Percentiles rank a stretch among this genome's conserved stretches.
phyloP scores from a whole-genome alignment of 1,140 invertebrate species.

The Drosophila sulfurigaster region DNA sequence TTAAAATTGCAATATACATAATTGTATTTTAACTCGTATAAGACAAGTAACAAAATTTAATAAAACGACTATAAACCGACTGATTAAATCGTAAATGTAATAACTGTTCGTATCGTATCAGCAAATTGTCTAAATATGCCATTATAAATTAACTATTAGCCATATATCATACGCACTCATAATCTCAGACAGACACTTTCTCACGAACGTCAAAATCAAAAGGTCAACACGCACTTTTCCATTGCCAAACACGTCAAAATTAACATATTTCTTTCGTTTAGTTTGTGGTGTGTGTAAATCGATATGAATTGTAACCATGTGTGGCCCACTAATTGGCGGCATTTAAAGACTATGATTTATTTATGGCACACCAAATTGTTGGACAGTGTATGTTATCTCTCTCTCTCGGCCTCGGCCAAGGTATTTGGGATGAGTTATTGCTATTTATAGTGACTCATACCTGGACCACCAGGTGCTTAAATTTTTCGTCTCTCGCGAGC shows the following conservation, averaged over 20 bases:
- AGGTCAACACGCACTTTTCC: conserved; percentile 31
- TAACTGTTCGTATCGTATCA: conserved; percentile 1
- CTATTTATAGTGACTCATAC: conserved; percentile 40
- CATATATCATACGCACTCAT: conserved; percentile 13
- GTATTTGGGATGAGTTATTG: conserved; percentile 15
- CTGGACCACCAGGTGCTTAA: conserved; percentile 28
- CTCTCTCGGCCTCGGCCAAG: neutral
- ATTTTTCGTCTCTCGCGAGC: neutral
- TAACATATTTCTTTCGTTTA: conserved; percentile 34
- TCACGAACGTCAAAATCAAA: conserved; percentile 4
- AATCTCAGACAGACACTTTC: neutral
- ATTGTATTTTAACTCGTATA: no score
- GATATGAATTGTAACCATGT: conserved; percentile 56
- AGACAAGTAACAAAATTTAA: no score
- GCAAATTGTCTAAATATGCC: neutral
- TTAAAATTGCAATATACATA: no score
- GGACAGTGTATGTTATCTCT: conserved; percentile 28
- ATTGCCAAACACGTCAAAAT: conserved; percentile 36
- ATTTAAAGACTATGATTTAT: conserved; percentile 71
- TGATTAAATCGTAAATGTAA: neutral
- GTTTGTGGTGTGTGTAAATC: conserved; percentile 51
- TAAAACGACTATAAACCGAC: no score
- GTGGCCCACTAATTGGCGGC: conserved; percentile 63
- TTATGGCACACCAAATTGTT: conserved; percentile 49
- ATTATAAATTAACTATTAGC: conserved; percentile 17